phyloP scores from a whole-genome alignment of 2,797 vertebrate species.

The Sebastiscus albofasciatus region DNA sequence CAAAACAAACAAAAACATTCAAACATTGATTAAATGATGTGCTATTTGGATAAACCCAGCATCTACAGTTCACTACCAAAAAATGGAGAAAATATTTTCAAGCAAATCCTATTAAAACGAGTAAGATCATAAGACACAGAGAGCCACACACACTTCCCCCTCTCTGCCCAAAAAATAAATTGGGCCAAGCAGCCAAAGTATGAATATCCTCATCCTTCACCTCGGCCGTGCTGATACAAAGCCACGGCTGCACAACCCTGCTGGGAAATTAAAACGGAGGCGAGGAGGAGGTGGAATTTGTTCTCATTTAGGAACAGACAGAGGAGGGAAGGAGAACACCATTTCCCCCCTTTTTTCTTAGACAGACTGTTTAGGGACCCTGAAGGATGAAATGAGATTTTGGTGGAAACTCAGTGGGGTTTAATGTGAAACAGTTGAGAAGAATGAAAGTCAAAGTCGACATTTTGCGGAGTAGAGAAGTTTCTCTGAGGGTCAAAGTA shows the following conservation, averaged over 20 bases:
- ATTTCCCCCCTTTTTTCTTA: not conserved
- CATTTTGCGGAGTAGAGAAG: not conserved
- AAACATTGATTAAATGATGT: not conserved
- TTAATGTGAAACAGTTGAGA: slow-evolving; percentile 28
- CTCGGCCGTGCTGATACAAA: slow-evolving; percentile 50
- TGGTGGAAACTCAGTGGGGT: slow-evolving; percentile 23
- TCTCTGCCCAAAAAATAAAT: slow-evolving; percentile 43
- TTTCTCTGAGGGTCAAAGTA: slow-evolving; percentile 7
- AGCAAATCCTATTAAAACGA: slow-evolving; percentile 34
- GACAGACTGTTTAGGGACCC: slow-evolving; percentile 40
- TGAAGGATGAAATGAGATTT: slow-evolving; percentile 64
- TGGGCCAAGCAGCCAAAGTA: slow-evolving; percentile 53
- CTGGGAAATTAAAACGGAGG: slow-evolving; percentile 75
- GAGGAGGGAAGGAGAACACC: slow-evolving; percentile 26
- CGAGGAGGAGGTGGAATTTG: slow-evolving; percentile 66
- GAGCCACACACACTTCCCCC: not conserved
- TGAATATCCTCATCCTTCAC: slow-evolving; percentile 68
- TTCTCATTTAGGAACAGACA: slow-evolving; percentile 71
- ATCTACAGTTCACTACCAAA: not conserved
- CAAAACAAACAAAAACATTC: slow-evolving; percentile 11
- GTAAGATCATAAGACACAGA: slow-evolving; percentile 1
- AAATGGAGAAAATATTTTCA: not conserved
- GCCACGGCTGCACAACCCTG: slow-evolving; percentile 51
- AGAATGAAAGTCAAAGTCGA: slow-evolving; percentile 12
- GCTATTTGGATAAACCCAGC: not conserved